Base-by-base conservation (phyloP, 2,797 vertebrate species). In the Gephyroberyx darwinii region DNA sequence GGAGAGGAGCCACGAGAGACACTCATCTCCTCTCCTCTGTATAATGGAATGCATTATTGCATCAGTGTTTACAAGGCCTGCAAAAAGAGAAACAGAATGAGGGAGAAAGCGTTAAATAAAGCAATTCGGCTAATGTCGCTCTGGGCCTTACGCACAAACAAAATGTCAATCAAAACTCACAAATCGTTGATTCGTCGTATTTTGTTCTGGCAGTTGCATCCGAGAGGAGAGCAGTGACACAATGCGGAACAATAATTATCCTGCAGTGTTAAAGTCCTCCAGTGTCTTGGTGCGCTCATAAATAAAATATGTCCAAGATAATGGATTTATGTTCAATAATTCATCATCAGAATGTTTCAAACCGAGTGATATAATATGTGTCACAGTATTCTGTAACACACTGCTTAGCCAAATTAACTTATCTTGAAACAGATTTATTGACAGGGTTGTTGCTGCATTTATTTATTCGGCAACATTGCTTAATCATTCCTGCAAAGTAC, bases 301-400 rank as follows among this genome's bases (percentile, higher is more conserved):
- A 94, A 95, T 94, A 93, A 94, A 94, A 90, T 87, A 94, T 91
- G 89, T 69, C 83, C 69, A 85, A 91, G 90, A 93, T 93, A 94
- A 94, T 94, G 90, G 92, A 93, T 91, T 93, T 91, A 89, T 90
- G 89, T 89, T 94, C 89, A 93, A 94, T 94, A 92, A 94, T 93
- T 93, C 89, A 95, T 92, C 87, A 90, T 84, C 86, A 59, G 84
- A 92, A 88, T 90, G 90, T 93, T 93, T 90, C 90, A 88, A 87
- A 91, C 88, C 54, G 66, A 78, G 85, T 88, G 91, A 92, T 91
- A 91, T 91, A 92, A 93, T 91, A 83, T 91, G 89, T 90, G 91
- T 90, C 87, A 86, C 86, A 77, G 79, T 83, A 54, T 82, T 89
- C 87, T 84, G 89, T 91, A 89, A 90, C 89, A 91, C 86, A 91